Evolutionary conservation across 2,113 vertebrate species (phyloP).

Genomic region (Camelus bactrianus): DNA sequence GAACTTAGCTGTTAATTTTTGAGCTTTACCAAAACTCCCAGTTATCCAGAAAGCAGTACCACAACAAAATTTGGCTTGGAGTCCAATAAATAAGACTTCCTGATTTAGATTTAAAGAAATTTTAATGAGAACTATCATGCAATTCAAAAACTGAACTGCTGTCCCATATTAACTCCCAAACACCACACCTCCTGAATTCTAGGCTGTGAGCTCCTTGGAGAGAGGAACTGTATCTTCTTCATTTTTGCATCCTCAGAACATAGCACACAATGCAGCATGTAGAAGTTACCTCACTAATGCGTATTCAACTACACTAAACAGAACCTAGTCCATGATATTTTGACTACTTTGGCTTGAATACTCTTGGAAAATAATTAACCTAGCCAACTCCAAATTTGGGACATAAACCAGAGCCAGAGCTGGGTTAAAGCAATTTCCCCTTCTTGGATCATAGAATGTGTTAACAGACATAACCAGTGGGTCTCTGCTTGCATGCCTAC

Average conservation of each 20-base stretch:
- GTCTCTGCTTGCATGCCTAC: neutral
- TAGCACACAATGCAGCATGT: neutral
- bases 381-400: neutral
- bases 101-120: neutral
- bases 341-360: neutral
- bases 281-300: neutral
- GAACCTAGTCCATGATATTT: neutral
- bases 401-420: neutral
- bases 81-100: neutral
- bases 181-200: neutral
- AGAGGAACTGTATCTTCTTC: neutral
- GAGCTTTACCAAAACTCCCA: slow-evolving; percentile 3
- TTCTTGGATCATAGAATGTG: neutral
- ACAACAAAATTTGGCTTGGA: neutral
- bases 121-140: neutral
- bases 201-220: neutral
- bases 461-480: neutral
- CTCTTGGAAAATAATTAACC: slow-evolving; percentile 27
- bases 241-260: neutral
- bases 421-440: neutral
- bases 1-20: neutral
- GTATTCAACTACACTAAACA: neutral
- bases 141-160: neutral
- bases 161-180: neutral
- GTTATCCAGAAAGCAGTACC: neutral